These are phyloP conservation scores for Gymnorhina tibicen DNA, from an alignment of 2,113 vertebrate species.

Conservation along the genomic window DNA sequence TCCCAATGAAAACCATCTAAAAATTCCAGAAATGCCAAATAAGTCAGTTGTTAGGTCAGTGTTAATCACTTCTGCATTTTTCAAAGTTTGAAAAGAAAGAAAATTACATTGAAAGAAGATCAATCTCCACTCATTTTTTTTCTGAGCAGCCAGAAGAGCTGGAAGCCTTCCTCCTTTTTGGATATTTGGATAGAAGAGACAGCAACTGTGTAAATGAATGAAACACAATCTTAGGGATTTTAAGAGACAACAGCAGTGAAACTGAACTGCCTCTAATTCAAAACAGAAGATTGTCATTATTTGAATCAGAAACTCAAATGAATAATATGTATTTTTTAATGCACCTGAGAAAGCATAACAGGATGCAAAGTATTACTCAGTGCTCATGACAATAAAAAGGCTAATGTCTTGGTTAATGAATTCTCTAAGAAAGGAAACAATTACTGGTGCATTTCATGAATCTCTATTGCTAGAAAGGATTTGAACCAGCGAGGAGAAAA, in stretches of 20 bases:
- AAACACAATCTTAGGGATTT: not conserved
- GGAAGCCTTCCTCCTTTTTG: not conserved
- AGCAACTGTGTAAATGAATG: not conserved
- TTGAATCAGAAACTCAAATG: not conserved
- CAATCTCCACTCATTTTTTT: not conserved
- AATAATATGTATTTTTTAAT: not conserved
- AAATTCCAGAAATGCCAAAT: not conserved
- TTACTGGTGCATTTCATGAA: conserved; percentile 23
- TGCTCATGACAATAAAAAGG: not conserved
- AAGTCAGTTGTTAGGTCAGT: not conserved
- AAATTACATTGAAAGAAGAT: not conserved
- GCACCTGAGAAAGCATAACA: not conserved
- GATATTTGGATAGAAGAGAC: not conserved
- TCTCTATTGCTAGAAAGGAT: not conserved
- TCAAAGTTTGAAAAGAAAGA: not conserved
- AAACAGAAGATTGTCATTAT: not conserved
- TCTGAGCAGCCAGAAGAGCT: not conserved
- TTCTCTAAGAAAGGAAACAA: conserved; percentile 21
- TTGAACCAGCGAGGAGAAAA: not conserved
- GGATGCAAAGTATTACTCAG: not conserved
- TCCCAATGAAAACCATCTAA: not conserved
- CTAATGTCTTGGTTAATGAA: conserved; percentile 18
- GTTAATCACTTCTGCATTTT: not conserved
- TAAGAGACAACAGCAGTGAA: not conserved
- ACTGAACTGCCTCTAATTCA: not conserved